A percentile compares a stretch with the other conserved stretches of the same genome.
Evolutionary conservation across 2,888 invertebrate species (phyloP).

Genomic region (Parasteatoda lunata): DNA sequence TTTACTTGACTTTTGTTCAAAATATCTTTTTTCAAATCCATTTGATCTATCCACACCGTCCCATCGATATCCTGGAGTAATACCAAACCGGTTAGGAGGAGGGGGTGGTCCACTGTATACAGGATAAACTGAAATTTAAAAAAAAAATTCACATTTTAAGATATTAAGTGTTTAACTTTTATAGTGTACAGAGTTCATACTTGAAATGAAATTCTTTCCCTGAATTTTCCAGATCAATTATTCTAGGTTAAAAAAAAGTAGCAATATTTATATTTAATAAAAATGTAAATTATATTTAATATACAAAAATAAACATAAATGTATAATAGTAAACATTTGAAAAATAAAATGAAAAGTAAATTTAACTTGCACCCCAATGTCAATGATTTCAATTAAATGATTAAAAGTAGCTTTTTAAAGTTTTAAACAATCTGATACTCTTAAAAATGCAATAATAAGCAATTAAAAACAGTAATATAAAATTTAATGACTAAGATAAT

Average conservation of each 20-base stretch:
- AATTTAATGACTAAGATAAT: no score
- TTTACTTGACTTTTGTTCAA: slow-evolving; percentile 83
- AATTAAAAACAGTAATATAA: no score
- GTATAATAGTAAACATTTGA: background rate
- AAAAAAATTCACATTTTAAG: background rate
- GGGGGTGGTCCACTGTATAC: slow-evolving; percentile 88
- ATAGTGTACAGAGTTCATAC: background rate
- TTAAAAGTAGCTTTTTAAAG: no score
- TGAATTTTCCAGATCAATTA: no score
- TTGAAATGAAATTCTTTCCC: background rate
- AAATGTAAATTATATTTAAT: background rate
- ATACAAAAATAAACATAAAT: background rate
- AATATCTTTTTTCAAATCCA: slow-evolving; percentile 94
- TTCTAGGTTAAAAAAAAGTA: background rate
- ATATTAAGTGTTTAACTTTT: background rate
- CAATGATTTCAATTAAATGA: background rate
- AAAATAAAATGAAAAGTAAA: background rate
- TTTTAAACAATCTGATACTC: no score
- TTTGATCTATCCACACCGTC: slow-evolving; percentile 98
- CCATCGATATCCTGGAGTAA: slow-evolving; percentile 96
- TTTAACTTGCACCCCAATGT: background rate
- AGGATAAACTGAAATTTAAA: slow-evolving; percentile 72
- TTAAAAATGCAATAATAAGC: no score
- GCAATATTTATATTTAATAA: background rate
- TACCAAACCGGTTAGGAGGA: slow-evolving; percentile 90